Evolutionary conservation across 1,140 invertebrate species (phyloP), one percentile per base, ranked within the genome.

Genomic region (Campoletis sonorensis): DNA sequence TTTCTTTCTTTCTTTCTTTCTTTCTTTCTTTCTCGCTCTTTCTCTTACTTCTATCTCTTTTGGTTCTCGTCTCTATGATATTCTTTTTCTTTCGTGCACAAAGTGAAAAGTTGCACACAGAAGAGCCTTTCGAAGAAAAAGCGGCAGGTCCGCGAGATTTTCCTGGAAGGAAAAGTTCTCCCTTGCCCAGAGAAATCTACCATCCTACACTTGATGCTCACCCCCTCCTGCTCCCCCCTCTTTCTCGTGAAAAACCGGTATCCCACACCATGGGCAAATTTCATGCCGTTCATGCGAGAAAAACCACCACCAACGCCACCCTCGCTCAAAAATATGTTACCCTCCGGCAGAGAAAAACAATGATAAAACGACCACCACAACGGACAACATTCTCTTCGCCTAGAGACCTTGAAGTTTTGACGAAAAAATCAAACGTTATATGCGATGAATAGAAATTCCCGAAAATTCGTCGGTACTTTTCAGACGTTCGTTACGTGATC

Each of bases 101-200:
- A 58, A 75, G 54, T 75, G 13, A 26, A 18, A 58, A 49, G 49
- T 26, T 26, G 21, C 45, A 16, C 21, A 73, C 23, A 49, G 71
- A 49, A 49, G 71, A 45, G 33, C 49, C 72, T 75, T 75, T 75
- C 49, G 72, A 75, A 49, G 49, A 75, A 75, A 75, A 37, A 40
- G 37, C 71, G 4, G 37, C 72, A 75, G 72, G 72, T 75, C 72
- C 26, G 37, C 72, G 49, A n/a, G 72, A 75, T 75, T 75, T 75
- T 75, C 72, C 23, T 54, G 26, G 72, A 75, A 75, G 45, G 49
- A 21, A 26, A 4, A 54, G 7, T 23, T 23, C 72, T 75, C n/a
- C 40, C 18, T 40, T 10, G 18, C 37, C 23, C 61, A 23, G 23
- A 40, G 45, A n/a, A 15, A 67, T 15, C 61, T n/a, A 49, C 37